Percentiles rank a stretch among this genome's conserved stretches.
These are phyloP conservation scores for Aleadryas rufinucha DNA, from an alignment of 2,113 vertebrate genomes.

Conservation along the genomic window DNA sequence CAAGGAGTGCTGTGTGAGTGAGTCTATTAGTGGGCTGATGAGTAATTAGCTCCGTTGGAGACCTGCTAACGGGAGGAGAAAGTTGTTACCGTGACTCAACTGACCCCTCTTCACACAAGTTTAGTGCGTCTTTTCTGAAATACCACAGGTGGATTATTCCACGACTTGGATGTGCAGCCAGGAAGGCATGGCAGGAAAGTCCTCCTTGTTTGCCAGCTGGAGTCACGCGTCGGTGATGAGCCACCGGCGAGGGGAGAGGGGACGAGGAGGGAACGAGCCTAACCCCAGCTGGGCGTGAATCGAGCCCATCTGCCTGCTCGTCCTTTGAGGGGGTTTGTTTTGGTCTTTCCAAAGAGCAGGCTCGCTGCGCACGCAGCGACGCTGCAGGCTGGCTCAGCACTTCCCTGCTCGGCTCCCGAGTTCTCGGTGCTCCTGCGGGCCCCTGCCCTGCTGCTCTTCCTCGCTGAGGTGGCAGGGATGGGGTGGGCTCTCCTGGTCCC, in stretches of 20 bases:
- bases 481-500: not conserved
- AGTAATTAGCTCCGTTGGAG: conserved; percentile 48
- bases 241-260: not conserved
- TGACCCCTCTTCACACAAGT: conserved; percentile 34
- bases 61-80: conserved; percentile 35
- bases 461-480: not conserved
- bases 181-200: conserved; percentile 1
- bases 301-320: not conserved
- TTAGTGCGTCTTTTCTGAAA: conserved; percentile 11
- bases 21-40: conserved; percentile 45
- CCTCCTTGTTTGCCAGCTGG: conserved; percentile 11
- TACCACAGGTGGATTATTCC: conserved; percentile 44
- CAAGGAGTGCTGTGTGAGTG: not conserved
- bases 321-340: not conserved
- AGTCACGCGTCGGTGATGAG: not conserved
- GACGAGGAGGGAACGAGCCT: not conserved
- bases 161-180: not conserved
- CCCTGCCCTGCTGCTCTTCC: not conserved
- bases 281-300: not conserved
- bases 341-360: not conserved
- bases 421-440: not conserved
- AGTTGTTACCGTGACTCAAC: conserved; percentile 56
- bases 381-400: conserved; percentile 18
- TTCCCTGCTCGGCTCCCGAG: not conserved
- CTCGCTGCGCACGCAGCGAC: not conserved